Conservation (phyloP, 2,888 invertebrate species). For the Hydriomena furcata region DNA sequence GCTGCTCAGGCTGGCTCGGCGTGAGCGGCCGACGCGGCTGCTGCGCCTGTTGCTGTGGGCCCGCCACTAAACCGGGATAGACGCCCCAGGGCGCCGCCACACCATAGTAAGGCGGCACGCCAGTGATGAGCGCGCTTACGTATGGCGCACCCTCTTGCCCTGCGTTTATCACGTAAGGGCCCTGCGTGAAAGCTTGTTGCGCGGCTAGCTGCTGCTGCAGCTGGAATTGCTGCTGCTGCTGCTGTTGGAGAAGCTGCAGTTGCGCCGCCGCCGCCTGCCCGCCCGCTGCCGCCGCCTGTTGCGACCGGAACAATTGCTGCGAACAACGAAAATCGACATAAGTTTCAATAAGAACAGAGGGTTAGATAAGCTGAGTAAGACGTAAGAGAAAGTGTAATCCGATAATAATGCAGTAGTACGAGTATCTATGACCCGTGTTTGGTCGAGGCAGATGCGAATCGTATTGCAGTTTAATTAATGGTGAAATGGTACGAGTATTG, state of each 20-base stretch:
- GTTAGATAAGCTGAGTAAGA: too few species aligned
- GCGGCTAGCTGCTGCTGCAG: slow-evolving; percentile 91
- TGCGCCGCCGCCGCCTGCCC: slow-evolving; percentile 86
- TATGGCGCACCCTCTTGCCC: slow-evolving; percentile 87
- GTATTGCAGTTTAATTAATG: slow-evolving; percentile 65
- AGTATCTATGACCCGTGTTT: not conserved
- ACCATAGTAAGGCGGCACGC: slow-evolving; percentile 96
- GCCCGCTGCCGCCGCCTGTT: slow-evolving; percentile 88
- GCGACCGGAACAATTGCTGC: slow-evolving; percentile 95
- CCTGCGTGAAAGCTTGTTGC: slow-evolving; percentile 90
- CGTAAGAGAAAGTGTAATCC: too few species aligned
- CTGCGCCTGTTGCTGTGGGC: slow-evolving; percentile 86
- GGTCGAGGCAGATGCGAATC: slow-evolving; percentile 39
- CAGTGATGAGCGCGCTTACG: slow-evolving; percentile 90
- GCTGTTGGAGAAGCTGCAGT: slow-evolving; percentile 88
- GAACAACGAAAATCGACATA: slow-evolving; percentile 60
- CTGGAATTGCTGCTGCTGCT: slow-evolving; percentile 89
- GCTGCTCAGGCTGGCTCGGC: slow-evolving; percentile 88
- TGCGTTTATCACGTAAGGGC: slow-evolving; percentile 94
- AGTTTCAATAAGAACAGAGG: not conserved
- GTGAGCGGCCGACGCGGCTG: slow-evolving; percentile 91
- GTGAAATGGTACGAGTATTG: slow-evolving; percentile 55
- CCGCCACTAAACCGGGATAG: slow-evolving; percentile 88
- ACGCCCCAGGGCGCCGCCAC: slow-evolving; percentile 96
- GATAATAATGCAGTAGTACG: too few species aligned